Evolutionary conservation across 2,888 invertebrate species (phyloP), one percentile per base, ranked within the genome.

Genomic region (Lithodes maja): DNA sequence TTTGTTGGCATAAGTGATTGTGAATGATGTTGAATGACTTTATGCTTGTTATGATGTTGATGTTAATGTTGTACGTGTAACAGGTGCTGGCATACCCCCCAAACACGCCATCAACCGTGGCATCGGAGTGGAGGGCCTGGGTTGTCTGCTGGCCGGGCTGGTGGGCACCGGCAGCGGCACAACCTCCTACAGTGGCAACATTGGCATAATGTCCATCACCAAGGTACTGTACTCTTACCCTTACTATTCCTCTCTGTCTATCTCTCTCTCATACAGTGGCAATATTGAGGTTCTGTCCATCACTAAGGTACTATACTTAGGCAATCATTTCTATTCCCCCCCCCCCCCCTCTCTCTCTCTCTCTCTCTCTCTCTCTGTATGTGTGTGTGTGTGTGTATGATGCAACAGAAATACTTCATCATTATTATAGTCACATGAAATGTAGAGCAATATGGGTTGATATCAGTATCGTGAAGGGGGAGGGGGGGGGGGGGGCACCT

Each of bases 151-250:
- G 52, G 94, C 94, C 0, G 95, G 94, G 2, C 92, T 94, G 2
- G 93, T 94, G 92, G 95, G 95, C 0, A 93, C 92, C 1, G 91
- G 94, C n/a, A 94, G 94, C 83, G 94, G 94, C 17, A 94, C 94
- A 33, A 95, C 95, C 0, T 94, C 94, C 5, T 94, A 94, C 93
- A 94, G 94, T 89, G 94, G 95, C 92, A 95, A 95, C 92, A 94
- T 95, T 90, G 95, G 95, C 12, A 94, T 94, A 9, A 94, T 95
- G 87, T 94, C 95, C 33, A 94, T 95, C n/a, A 95, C 95, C 0
- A 94, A 94, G 92, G 95, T 94, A 91, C 71, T 61, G 61, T 61
- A 12, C 12, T 33, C 33, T 33, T 33, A 33, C 33, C 33, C 33
- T 33, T 33, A 33, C 33, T 33, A 33, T 33, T 33, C 33, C 33